phyloP scores from a whole-genome alignment of 1,140 invertebrate species.

The Drosophila tropicalis region DNA sequence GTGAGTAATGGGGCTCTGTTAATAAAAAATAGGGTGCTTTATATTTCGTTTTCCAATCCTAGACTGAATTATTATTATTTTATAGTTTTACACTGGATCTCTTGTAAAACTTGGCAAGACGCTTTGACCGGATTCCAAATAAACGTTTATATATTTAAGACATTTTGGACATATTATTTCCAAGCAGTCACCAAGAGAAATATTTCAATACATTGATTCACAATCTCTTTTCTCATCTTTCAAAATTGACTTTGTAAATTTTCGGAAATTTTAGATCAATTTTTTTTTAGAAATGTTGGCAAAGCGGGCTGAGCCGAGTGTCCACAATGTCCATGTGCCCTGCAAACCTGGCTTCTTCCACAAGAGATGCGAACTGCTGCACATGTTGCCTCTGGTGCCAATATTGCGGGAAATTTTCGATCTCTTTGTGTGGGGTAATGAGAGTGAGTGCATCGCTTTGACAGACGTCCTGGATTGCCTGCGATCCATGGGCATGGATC shows the following conservation, averaged over 20 bases:
- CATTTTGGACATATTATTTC: no score
- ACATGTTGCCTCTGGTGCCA: conserved; percentile 37
- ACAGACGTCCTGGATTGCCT: conserved; percentile 66
- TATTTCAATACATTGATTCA: neutral
- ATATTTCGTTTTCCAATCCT: no score
- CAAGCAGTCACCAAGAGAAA: neutral
- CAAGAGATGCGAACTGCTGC: conserved; percentile 40
- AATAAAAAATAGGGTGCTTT: no score
- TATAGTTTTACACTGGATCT: no score
- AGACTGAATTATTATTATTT: no score
- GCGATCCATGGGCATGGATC: conserved; percentile 78
- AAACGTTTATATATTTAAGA: no score
- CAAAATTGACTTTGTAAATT: conserved; percentile 3
- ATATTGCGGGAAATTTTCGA: conserved; percentile 36
- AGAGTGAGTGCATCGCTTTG: conserved; percentile 22
- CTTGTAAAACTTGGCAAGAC: no score
- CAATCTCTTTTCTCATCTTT: neutral
- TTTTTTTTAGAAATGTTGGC: neutral
- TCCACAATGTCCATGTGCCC: neutral
- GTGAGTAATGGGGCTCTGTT: no score
- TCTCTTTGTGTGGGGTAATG: conserved; percentile 27
- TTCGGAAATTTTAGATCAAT: neutral
- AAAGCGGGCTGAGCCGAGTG: neutral
- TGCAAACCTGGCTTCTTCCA: conserved; percentile 25
- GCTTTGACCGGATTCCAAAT: no score